These are phyloP conservation scores for Grammomys dolichurus DNA, from an alignment of 2,113 vertebrate genomes.

Conservation along the genomic window DNA sequence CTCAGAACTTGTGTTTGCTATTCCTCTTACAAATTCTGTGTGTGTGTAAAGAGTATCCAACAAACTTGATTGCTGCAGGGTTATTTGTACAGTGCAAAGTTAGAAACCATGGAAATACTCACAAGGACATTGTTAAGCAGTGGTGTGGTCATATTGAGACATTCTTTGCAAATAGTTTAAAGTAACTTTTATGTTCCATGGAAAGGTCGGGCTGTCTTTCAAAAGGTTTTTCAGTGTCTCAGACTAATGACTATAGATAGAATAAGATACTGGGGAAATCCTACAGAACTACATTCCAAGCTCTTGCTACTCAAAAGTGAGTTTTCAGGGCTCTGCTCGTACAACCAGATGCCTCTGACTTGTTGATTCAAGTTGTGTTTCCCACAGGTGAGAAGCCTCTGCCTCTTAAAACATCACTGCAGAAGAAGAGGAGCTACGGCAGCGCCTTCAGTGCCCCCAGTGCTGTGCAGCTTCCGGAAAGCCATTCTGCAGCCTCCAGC, in stretches of 20 bases:
- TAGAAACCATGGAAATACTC: conserved; percentile 14
- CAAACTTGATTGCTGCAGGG: background rate
- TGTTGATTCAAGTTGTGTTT: background rate
- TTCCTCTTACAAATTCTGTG: background rate
- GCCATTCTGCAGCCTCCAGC: conserved; percentile 87
- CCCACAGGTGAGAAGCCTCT: conserved; percentile 88
- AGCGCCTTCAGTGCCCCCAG: conserved; percentile 82
- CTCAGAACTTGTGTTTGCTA: conserved; percentile 18
- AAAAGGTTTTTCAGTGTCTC: conserved; percentile 55
- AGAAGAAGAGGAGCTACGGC: conserved; percentile 88
- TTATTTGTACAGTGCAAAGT: conserved; percentile 48
- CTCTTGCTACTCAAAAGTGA: background rate
- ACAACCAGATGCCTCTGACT: conserved; percentile 23
- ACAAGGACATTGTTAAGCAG: background rate
- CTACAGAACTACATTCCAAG: background rate
- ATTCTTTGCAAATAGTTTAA: background rate
- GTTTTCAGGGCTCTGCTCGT: conserved; percentile 29
- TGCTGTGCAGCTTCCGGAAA: conserved; percentile 76
- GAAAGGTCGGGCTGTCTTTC: background rate
- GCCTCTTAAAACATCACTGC: conserved; percentile 83
- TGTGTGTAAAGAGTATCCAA: background rate
- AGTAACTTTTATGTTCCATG: conserved; percentile 37
- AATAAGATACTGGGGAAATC: background rate
- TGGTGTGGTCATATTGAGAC: background rate
- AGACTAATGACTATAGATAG: background rate